Evolutionary conservation across 92 coral and sea anemone genomes (phyloP), one percentile per base, ranked within the genome.

Genomic region (Muricea muricata): DNA sequence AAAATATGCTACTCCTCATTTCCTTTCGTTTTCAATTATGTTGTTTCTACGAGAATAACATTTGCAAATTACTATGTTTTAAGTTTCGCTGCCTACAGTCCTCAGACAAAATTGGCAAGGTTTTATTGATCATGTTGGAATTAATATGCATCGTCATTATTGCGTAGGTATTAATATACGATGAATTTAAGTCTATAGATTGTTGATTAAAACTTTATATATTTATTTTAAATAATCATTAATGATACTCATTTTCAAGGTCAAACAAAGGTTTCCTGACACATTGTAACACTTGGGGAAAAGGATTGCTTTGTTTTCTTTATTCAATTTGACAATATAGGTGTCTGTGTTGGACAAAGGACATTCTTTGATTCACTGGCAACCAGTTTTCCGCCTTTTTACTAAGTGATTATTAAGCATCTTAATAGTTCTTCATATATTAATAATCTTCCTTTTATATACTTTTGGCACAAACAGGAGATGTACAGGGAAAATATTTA

Each of bases 221-320:
- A 15, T 10, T 29, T 60, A 6, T 24, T 12, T 13, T 63, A 28
- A 2, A 57, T 26, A 57, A 57, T 57, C 14, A 28, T 29, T 29
- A 26, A 63, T 63, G 34, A 63, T 63, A 11, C 0, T 1, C 21
- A n/a, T 63, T 28, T n/a, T 63, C 70, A 63, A 47, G 80, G 80
- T 75, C 34, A 26, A 26, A 75, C 40, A 75, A 63, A 63, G 65
- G 21, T 28, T 12, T 52, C 48, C 48, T 73, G 52, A 75, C 65
- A 73, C 30, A 18, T 47, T 75, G 63, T 75, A 29, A 5, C 31
- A 10, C 79, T 39, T 46, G 21, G 5, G 7, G 4, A 26, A 14
- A 75, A 75, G 25, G 80, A 23, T 26, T 2, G 37, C 66, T 75
- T 75, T 75, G 66, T 75, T 47, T 57, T 50, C 80, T 75, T 75